Evolutionary conservation across 2,888 invertebrate species (phyloP), one percentile per base, ranked within the genome.

Genomic region (Hedychridium roseum): DNA sequence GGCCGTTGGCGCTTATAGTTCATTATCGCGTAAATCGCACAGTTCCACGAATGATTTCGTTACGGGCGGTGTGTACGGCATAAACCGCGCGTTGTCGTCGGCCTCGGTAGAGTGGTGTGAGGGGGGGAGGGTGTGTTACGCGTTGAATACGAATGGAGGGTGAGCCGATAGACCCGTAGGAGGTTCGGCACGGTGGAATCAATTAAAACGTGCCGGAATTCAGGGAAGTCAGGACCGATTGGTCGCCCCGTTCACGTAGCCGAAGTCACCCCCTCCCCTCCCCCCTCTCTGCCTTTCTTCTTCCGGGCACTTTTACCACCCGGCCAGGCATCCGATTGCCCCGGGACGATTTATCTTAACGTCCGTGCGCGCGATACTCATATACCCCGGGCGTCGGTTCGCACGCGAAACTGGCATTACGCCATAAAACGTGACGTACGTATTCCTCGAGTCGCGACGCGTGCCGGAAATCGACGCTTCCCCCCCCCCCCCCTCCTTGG

Each of bases 401-500:
- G 57, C 68, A 68, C 68, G 70, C 68, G 54, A 66, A 55, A 49
- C 28, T 41, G 48, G 55, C 60, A 68, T 68, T 70, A 68, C 54
- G 59, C 53, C 56, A 49, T 64, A 52, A 66, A 67, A 67, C 54
- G 48, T 47, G 60, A 51, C 52, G 50, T n/a, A n/a, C n/a, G n/a
- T 37, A 50, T 60, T 66, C 55, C 59, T 58, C 59, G 56, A 52
- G 52, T 43, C 50, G 41, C 53, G 55, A 56, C 57, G 49, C 51
- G 43, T 50, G 37, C 43, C 44, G 46, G 43, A 53, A 61, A 59
- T 54, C 49, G 52, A 31, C 35, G 11, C 9, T 5, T 36, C 27
- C 27, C 3, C 9, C 36, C 6, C 21, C 36, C 11, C 18, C 20
- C 32, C 42, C 34, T 31, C 11, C 21, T 34, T 11, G 21, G 21